Conservation (phyloP, 2,888 invertebrate species). For the Phasia obesa region DNA sequence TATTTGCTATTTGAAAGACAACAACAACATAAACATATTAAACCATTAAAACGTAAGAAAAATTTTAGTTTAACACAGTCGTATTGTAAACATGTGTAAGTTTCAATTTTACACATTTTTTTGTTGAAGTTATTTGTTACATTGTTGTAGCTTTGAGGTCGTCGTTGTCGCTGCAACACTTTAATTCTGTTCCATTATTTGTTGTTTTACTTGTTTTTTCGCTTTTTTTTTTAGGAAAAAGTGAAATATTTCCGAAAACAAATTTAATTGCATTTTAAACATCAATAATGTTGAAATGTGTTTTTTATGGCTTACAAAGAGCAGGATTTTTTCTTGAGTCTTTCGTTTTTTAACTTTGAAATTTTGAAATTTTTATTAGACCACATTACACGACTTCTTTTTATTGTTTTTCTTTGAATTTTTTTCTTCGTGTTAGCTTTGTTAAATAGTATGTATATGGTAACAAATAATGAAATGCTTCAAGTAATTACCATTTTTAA, state of each 20-base stretch:
- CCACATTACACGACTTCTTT: conserved; percentile 8
- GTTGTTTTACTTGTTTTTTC: conserved; percentile 2
- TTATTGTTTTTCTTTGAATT: conserved; percentile 3
- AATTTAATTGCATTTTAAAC: conserved; percentile 44
- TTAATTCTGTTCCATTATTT: conserved; percentile 27
- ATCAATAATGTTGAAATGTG: conserved; percentile 23
- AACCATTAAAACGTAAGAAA: conserved; percentile 39
- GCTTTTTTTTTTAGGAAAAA: conserved; percentile 1
- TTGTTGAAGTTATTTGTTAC: conserved; percentile 24
- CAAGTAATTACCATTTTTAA: neutral
- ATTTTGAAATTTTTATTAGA: conserved; percentile 37
- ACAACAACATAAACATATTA: conserved; percentile 16
- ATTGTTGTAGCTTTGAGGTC: conserved; percentile 40
- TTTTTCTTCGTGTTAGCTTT: neutral
- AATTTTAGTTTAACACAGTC: conserved; percentile 52
- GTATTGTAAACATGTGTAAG: conserved; percentile 67
- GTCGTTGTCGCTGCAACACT: neutral
- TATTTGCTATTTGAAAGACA: conserved; percentile 17
- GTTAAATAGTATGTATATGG: neutral
- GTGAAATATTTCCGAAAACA: conserved; percentile 36
- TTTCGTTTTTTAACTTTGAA: conserved; percentile 19
- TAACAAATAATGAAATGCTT: neutral
- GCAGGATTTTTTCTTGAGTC: conserved; percentile 13
- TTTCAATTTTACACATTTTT: conserved; percentile 54
- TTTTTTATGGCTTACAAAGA: conserved; percentile 13